A percentile compares a stretch with the other conserved stretches of the same genome.
Conservation (phyloP, 2,888 invertebrate genomes). For the Aphrophora alni region DNA sequence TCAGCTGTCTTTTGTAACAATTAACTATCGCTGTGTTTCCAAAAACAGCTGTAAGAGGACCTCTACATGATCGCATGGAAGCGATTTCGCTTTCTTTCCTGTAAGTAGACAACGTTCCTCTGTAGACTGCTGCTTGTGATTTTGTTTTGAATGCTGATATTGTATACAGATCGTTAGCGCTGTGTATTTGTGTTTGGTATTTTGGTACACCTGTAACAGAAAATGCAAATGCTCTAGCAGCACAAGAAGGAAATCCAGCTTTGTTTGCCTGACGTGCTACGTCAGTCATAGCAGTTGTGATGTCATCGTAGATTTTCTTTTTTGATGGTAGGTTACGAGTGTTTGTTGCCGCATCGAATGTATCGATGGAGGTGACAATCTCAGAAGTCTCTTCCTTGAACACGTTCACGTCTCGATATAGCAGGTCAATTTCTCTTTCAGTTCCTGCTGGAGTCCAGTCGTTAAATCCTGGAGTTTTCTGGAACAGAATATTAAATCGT, state of each 20-base stretch:
- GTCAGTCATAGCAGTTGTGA: background rate
- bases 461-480: background rate
- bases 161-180: background rate
- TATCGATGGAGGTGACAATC: background rate
- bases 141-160: background rate
- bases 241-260: background rate
- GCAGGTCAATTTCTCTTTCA: background rate
- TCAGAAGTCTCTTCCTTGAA: background rate
- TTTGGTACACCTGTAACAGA: background rate
- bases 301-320: background rate
- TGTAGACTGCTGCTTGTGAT: background rate
- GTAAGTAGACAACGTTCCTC: background rate
- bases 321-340: background rate
- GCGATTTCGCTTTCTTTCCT: background rate
- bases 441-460: background rate
- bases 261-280: background rate
- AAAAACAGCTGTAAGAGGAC: background rate
- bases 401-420: background rate
- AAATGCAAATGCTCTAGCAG: background rate
- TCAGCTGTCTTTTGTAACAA: background rate
- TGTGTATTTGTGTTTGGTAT: background rate
- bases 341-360: background rate
- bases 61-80: background rate
- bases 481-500: background rate
- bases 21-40: background rate